Base-by-base conservation (phyloP, 2,797 vertebrate species). In the Neostethus bicornis region DNA sequence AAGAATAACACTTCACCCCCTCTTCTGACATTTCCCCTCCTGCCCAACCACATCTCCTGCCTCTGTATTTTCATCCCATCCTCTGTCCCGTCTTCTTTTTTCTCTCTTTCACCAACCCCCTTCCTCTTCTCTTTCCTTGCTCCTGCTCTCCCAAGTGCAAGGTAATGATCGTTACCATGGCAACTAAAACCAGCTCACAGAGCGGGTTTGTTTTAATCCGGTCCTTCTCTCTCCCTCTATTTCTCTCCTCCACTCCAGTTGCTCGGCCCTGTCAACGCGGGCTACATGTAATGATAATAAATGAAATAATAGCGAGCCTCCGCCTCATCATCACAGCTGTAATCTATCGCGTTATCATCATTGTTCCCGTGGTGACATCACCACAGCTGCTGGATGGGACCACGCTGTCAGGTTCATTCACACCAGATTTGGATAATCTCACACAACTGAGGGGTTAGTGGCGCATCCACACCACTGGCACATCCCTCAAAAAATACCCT, bases 111-210 rank as follows among this genome's bases (percentile, higher is more conserved):
- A 61, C 29, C 59, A 38, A n/a, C 19, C 48, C 24, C 49, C 53
- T 60, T 54, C 69, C 45, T 52, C 57, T 54, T 53, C 70, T 65
- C 66, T 79, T 66, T 79, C 80, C 83, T 87, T 77, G 78, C 89
- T 89, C 89, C 84, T 87, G 86, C 89, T 90, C 89, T 92, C 90
- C 91, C 89, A 89, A 91, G 89, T 91, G 90, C 87, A 84, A 93
- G 92, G 92, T 92, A 92, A 92, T 91, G 90, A 91, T 89, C 79
- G 91, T 93, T 92, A 85, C 90, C 89, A 92, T 92, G 90, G 90
- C 90, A 93, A 92, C 92, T 90, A 91, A 92, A 92, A 90, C 90
- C 89, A 87, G 90, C 87, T 83, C 89, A 88, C 86, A 84, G 90
- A 92, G 85, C 85, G 65, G 89, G 90, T 87, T 91, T 87, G 87